Base-by-base conservation (phyloP, 2,797 vertebrate species). In the Crenichthys baileyi region DNA sequence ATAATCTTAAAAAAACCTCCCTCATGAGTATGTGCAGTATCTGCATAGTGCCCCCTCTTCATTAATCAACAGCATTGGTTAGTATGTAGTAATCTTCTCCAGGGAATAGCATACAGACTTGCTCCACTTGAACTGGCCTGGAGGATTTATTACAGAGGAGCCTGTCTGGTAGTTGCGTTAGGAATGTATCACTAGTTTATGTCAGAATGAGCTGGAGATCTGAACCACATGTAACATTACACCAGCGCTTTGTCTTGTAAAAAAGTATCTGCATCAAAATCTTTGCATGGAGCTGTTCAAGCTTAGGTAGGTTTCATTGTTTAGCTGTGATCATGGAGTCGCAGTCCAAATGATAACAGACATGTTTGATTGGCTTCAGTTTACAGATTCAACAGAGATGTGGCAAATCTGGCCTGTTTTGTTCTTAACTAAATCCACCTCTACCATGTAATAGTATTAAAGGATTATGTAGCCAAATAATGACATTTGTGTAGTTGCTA, bases 181-280 rank as follows among this genome's bases (percentile, higher is more conserved):
- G 73, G 77, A 79, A 79, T 78, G 77, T 70, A 84, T 78, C 80
- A 53, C 29, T 46, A 22, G 71, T 58, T 67, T 46, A 11, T 41
- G 74, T 72, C 7, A 81, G 29, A 83, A 76, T 71, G 48, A 11
- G 51, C 39, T 76, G 44, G 11, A 68, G 72, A 79, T 74, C n/a
- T 70, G 67, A 46, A 26, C 67, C 67, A 70, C 67, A 48, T 70
- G n/a, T 70, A 24, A 72, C 41, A 73, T 80, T 55, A 78, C 61
- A 79, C 56, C 56, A 36, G 82, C 87, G 82, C 86, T 85, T 88
- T 87, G 85, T 89, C 80, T 76, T 85, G 83, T 73, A 51, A 79
- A 24, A 22, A 24, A 41, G 22, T 73, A 31, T 13, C 1, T 36
- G 41, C 70, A 71, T 82, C 51, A 79, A 39, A 83, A 79, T 82